These are phyloP conservation scores for Distichodus sexfasciatus DNA, from an alignment of 2,797 vertebrate species.

Conservation along the genomic window DNA sequence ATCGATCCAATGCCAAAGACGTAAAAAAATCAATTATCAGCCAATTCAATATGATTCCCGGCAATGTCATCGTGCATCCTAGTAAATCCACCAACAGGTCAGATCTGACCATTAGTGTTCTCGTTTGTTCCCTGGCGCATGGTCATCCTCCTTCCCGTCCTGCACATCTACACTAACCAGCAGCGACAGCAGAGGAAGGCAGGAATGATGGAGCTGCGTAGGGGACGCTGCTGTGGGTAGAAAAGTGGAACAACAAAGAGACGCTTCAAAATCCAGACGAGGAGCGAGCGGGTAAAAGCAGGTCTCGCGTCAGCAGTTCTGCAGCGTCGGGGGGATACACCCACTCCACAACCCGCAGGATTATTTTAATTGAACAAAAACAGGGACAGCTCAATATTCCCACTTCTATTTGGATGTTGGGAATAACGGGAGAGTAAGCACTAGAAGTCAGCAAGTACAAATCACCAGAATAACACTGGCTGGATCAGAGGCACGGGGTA, in stretches of 20 bases:
- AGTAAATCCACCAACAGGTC: no score
- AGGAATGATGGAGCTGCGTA: slow-evolving; percentile 37
- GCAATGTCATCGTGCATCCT: no score
- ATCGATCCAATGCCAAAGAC: no score
- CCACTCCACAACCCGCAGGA: background rate
- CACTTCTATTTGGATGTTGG: background rate
- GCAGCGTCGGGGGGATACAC: slow-evolving; percentile 3
- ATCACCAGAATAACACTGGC: no score
- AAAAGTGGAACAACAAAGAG: slow-evolving; percentile 29
- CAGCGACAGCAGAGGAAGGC: slow-evolving; percentile 37
- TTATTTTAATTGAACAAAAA: background rate
- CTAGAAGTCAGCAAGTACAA: no score
- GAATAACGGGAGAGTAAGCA: no score
- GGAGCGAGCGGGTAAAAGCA: slow-evolving; percentile 8
- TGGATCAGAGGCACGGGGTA: no score
- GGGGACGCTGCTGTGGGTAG: slow-evolving; percentile 23
- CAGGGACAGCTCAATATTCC: background rate
- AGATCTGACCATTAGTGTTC: no score
- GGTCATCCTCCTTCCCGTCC: background rate
- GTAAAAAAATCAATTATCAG: no score
- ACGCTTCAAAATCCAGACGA: slow-evolving; percentile 24
- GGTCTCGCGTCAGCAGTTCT: slow-evolving; percentile 16
- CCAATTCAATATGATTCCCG: no score
- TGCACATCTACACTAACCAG: slow-evolving; percentile 38
- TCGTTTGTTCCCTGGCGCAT: no score